Conservation (phyloP, 2,797 vertebrate species). For the Tenualosa ilisha region DNA sequence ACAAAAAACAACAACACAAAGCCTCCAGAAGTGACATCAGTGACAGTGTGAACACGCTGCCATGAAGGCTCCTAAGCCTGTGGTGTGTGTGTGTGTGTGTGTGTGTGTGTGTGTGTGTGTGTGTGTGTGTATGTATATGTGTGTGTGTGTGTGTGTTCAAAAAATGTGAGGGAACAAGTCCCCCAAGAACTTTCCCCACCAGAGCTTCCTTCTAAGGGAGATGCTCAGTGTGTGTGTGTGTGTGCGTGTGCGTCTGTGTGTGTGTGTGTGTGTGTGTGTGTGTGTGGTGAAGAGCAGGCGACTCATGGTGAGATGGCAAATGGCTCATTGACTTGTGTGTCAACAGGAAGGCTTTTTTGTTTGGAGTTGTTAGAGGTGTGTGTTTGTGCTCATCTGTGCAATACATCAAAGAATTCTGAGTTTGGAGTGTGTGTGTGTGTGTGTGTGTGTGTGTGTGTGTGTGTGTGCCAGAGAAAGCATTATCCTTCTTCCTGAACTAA, state of each 20-base stretch:
- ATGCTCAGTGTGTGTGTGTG: conserved; percentile 22
- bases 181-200: background rate
- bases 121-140: conserved; percentile 35
- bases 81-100: conserved; percentile 30
- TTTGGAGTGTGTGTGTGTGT: background rate
- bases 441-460: background rate
- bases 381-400: background rate
- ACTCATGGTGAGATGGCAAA: background rate
- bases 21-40: conserved; percentile 70
- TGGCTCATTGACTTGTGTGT: conserved; percentile 6
- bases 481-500: background rate
- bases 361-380: background rate
- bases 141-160: conserved; percentile 38
- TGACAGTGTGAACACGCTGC: conserved; percentile 71
- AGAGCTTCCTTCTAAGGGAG: background rate
- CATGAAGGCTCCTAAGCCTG: conserved; percentile 52
- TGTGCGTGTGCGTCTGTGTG: conserved; percentile 23
- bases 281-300: background rate
- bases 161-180: background rate
- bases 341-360: background rate
- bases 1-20: conserved; percentile 64
- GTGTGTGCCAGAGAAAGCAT: background rate
- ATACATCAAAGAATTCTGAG: background rate
- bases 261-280: conserved; percentile 8
- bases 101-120: conserved; percentile 35